Base-by-base conservation (phyloP, 2,888 invertebrate genomes). In the Timema podura region DNA sequence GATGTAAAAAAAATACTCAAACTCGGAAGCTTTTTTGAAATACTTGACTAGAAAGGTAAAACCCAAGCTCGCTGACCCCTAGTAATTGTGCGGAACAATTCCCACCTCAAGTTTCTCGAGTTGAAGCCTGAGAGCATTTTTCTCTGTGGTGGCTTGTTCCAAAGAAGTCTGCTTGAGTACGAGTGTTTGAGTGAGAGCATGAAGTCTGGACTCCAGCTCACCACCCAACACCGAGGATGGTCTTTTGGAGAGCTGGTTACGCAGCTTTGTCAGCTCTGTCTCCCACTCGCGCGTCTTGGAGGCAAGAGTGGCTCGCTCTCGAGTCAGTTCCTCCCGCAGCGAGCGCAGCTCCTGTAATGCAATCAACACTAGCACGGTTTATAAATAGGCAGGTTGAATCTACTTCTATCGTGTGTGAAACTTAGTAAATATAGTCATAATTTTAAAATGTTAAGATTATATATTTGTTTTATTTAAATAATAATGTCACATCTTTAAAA, bases 101-200 rank as follows among this genome's bases (percentile, higher is more conserved):
- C 76, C 78, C 77, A 91, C 92, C 84, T 91, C 89, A 68, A 89
- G 80, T 78, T 93, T 90, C 79, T 96, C 95, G 76, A 95, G 80
- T 78, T 95, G 95, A 76, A 96, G 84, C 75, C 87, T 85, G 67
- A 96, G 82, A 30, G 94, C 93, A 83, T 95, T 95, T 78, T 93
- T 89, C 77, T 96, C 95, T 0, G 92, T 91, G 69, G 93, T 87
- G 59, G 93, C 83, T 30, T 88, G 85, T 79, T 96, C 96, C n/a
- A 96, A 83, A 75, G 89, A 87, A 61, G 89, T 90, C 81, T 96
- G 96, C 78, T 93, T 95, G 77, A 91, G 87, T 70, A 96, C 91
- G 49, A 96, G 83, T 64, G 91, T 92, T 78, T 95, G 90, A 0
- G 95, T 95, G 15, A 96, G 82, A 2, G 84, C 82, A 65, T 86